Conservation (phyloP, 92 coral and sea anemone species). For the Paragorgia papillata region DNA sequence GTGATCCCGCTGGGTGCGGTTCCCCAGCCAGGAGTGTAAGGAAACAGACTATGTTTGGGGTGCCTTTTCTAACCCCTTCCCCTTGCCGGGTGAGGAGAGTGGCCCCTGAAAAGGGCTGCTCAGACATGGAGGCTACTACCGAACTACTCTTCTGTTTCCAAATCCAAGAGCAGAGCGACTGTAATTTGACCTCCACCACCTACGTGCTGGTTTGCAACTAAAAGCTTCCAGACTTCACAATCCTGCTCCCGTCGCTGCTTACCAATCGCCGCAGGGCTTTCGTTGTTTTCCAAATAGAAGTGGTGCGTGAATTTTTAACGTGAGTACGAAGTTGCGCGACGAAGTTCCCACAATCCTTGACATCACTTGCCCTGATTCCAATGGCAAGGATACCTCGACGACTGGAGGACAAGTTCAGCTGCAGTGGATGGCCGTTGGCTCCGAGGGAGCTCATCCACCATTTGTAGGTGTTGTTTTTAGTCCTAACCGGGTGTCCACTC, state of each 20-base stretch:
- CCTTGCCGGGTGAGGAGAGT: slow-evolving; percentile 43
- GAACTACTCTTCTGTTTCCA: slow-evolving; percentile 11
- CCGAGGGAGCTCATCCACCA: slow-evolving; percentile 21
- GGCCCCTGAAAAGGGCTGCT: slow-evolving; percentile 48
- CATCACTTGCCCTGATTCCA: slow-evolving; percentile 33
- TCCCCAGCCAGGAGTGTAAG: background rate
- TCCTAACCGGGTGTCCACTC: slow-evolving; percentile 37
- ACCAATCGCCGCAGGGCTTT: slow-evolving; percentile 37
- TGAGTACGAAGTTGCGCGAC: slow-evolving; percentile 10
- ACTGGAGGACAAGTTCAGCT: slow-evolving; percentile 41
- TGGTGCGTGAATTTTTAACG: background rate
- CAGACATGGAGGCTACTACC: slow-evolving; percentile 30
- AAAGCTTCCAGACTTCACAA: slow-evolving; percentile 20
- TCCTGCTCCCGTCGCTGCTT: slow-evolving; percentile 29
- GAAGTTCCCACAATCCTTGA: slow-evolving; percentile 29
- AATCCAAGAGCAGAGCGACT: background rate
- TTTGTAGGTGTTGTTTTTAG: slow-evolving; percentile 28
- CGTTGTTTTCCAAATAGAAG: background rate
- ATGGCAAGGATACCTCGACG: slow-evolving; percentile 40
- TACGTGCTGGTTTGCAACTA: slow-evolving; percentile 35
- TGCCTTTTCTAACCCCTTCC: slow-evolving; percentile 43
- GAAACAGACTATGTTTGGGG: slow-evolving; percentile 34
- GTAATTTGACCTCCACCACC: slow-evolving; percentile 5
- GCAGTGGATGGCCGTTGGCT: slow-evolving; percentile 45
- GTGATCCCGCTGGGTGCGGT: slow-evolving; percentile 37